Conservation (phyloP, 2,888 invertebrate species). For the Agrilus cyanescens region DNA sequence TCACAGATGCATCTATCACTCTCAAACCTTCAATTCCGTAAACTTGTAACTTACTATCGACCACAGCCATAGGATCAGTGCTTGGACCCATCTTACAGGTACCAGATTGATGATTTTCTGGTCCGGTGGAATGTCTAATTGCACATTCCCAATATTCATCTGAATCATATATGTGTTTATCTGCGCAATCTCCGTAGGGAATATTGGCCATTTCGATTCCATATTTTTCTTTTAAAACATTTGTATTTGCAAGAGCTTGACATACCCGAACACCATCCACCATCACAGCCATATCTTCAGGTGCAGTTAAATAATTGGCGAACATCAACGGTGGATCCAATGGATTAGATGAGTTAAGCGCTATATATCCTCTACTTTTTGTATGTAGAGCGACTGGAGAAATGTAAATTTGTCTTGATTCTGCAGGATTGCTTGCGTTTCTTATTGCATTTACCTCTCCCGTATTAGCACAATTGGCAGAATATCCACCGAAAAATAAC, state of each 20-base stretch:
- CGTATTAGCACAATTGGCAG: slow-evolving; percentile 45
- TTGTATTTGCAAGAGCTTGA: slow-evolving; percentile 45
- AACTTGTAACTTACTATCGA: slow-evolving; percentile 54
- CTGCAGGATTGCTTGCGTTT: slow-evolving; percentile 29
- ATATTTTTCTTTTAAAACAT: slow-evolving; percentile 44
- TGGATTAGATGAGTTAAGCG: slow-evolving; percentile 56
- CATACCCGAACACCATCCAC: slow-evolving; percentile 51
- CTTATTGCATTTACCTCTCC: slow-evolving; percentile 37
- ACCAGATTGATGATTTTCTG: slow-evolving; percentile 74
- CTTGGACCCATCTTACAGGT: slow-evolving; percentile 73
- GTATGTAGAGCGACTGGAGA: slow-evolving; percentile 54
- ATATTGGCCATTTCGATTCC: slow-evolving; percentile 40
- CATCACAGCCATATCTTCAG: slow-evolving; percentile 50
- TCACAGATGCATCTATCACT: slow-evolving; percentile 38
- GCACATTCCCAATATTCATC: slow-evolving; percentile 71
- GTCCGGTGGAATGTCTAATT: slow-evolving; percentile 55
- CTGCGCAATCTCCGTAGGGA: slow-evolving; percentile 38
- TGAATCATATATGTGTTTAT: slow-evolving; percentile 37
- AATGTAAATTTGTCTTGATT: slow-evolving; percentile 32
- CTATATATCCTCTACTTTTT: slow-evolving; percentile 50
- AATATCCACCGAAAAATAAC: slow-evolving; percentile 53
- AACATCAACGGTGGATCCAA: slow-evolving; percentile 58
- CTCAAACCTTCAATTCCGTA: slow-evolving; percentile 47
- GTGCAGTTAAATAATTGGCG: slow-evolving; percentile 62
- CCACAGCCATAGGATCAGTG: slow-evolving; percentile 60